These are phyloP conservation scores for Narcine bancroftii DNA, from an alignment of 2,113 vertebrate species.

Conservation along the genomic window DNA sequence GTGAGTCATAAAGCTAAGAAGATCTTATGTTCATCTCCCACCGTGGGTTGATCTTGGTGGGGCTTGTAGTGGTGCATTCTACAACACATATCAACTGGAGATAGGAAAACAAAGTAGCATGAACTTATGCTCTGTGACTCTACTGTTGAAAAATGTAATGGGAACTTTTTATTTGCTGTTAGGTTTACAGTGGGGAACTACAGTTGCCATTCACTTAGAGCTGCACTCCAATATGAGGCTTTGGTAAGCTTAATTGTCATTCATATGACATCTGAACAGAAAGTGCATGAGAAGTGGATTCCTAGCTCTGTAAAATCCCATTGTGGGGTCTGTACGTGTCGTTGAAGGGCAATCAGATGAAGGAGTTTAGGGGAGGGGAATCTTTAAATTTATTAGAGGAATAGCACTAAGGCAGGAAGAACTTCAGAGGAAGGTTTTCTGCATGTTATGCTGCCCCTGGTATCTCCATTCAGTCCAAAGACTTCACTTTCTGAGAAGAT, in stretches of 20 bases:
- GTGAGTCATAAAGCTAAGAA: neutral
- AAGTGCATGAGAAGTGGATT: neutral
- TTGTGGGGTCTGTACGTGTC: neutral
- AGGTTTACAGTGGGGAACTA: neutral
- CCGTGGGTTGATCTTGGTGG: neutral
- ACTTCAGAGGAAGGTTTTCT: neutral
- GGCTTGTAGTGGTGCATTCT: neutral
- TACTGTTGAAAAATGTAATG: neutral
- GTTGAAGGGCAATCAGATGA: neutral
- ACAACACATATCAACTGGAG: neutral
- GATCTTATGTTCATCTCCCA: neutral
- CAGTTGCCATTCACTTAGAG: neutral
- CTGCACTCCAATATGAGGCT: neutral
- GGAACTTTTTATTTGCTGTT: neutral
- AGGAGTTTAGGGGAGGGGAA: neutral
- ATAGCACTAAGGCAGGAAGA: neutral
- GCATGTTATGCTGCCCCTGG: neutral
- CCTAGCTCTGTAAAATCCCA: neutral
- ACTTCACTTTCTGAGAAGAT: no score
- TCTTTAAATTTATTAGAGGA: neutral
- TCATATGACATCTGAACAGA: neutral
- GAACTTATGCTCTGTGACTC: neutral
- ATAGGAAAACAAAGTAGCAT: neutral
- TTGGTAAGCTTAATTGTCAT: neutral
- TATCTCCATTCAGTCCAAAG: neutral